These are phyloP conservation scores for Myotis findleyi DNA, from an alignment of 2,797 vertebrate species.

Conservation along the genomic window DNA sequence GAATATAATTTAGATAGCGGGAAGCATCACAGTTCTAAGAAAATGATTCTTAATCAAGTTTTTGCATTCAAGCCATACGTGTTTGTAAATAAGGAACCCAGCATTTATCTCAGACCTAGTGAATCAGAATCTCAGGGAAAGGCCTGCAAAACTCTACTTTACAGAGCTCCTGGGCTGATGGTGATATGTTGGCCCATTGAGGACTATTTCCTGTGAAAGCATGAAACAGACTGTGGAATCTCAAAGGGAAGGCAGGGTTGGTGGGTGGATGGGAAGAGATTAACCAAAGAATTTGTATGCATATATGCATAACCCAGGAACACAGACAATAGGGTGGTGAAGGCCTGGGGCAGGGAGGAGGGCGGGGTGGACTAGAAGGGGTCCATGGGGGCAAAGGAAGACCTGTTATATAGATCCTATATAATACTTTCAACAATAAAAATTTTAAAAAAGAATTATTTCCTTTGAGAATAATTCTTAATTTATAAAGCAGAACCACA, in stretches of 20 bases:
- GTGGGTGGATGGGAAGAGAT: too few relatives aligned
- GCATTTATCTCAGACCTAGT: not conserved
- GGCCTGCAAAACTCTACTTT: not conserved
- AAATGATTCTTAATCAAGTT: not conserved
- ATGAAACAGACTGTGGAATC: too few relatives aligned
- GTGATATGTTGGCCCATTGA: not conserved
- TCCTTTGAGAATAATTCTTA: not conserved
- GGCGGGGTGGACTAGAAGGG: too few relatives aligned
- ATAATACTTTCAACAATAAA: too few relatives aligned
- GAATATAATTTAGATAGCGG: not conserved
- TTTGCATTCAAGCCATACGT: not conserved
- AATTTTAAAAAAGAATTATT: not conserved
- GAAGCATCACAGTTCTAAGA: not conserved
- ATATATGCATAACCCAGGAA: too few relatives aligned
- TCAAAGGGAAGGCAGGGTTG: too few relatives aligned
- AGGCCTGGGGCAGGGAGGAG: too few relatives aligned
- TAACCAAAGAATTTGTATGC: too few relatives aligned
- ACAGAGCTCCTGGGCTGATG: not conserved
- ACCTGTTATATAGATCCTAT: too few relatives aligned
- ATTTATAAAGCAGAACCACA: not conserved
- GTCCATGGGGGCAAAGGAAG: too few relatives aligned
- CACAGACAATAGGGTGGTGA: too few relatives aligned
- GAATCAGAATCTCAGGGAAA: not conserved
- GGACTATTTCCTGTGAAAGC: not conserved
- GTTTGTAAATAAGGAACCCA: not conserved